Evolutionary conservation across 2,888 invertebrate species (phyloP), one percentile per base, ranked within the genome.

Genomic region (Lepeophtheirus nordmannii): DNA sequence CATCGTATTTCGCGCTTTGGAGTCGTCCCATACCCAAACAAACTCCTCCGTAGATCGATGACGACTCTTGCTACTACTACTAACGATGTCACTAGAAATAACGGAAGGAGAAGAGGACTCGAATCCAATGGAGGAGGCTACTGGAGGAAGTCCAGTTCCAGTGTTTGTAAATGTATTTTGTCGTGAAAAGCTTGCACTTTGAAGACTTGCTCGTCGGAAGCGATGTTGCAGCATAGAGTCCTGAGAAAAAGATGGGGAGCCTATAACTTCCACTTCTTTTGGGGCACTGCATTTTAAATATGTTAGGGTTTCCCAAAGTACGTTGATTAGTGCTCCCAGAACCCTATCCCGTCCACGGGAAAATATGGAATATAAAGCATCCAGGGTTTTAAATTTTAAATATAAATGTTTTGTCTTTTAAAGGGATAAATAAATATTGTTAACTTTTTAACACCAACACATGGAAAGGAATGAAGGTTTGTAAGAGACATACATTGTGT

Each of bases 1-100:
- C 60, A 60, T 60, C 11, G 30, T 60, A 10, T 22, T 38, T 11
- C 60, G 60, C 3, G 60, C 22, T n/a, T 23, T 60, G 10, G 38
- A 23, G 60, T 60, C 38, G 30, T 60, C n/a, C 60, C 60, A 60
- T 17, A 60, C 60, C 60, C 60, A 60, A 23, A 60, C 37, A 23
- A 60, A 60, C 17, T 60, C 60, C 7, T 60, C 60, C 14, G 37
- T 30, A 30, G 60, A 60, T 37, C 60, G 37, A 37, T 38, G 8
- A 10, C 60, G 10, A 46, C 53, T 46, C 8, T 46, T 46, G 30
- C 30, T 30, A 30, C 30, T 30, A 17, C 5, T 46, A 17, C 53
- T 46, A 1, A 8, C 5, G 53, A 46, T 17, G 1, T 46, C 53
- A 46, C 5, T n/a, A 17, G 17, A 46, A 8, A 46, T 46, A 30